A percentile compares a stretch with the other conserved stretches of the same genome.
phyloP scores from a whole-genome alignment of 2,797 vertebrate genomes.

The Clarias pachynema region DNA sequence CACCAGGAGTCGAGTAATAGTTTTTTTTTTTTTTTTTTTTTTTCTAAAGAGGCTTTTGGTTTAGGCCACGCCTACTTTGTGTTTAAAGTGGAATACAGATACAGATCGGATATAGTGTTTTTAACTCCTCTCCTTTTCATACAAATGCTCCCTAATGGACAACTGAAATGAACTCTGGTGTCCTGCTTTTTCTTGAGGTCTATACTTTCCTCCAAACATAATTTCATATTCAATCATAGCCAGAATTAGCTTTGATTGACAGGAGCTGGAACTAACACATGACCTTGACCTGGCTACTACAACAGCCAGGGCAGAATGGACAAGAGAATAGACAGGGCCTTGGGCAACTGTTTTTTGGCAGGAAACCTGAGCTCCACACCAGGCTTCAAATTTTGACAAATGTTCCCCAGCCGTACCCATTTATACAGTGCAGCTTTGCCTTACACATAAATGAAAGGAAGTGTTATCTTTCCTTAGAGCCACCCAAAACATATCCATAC shows the following conservation, averaged over 20 bases:
- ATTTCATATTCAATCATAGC: slow-evolving; percentile 16
- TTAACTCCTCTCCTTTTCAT: not conserved
- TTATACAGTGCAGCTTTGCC: slow-evolving; percentile 59
- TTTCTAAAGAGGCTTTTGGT: not conserved
- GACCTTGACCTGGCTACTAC: slow-evolving; percentile 56
- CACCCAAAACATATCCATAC: not conserved
- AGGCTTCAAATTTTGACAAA: slow-evolving; percentile 60
- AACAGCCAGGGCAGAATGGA: not conserved
- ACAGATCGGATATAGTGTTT: not conserved
- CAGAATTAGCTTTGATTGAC: slow-evolving; percentile 44
- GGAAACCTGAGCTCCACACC: slow-evolving; percentile 53
- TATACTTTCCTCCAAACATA: slow-evolving; percentile 13
- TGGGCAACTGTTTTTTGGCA: slow-evolving; percentile 47
- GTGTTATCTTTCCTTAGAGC: not conserved
- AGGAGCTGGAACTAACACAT: slow-evolving; percentile 47
- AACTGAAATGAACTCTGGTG: not conserved
- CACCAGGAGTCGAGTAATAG: not conserved
- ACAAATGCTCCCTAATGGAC: not conserved
- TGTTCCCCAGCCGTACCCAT: slow-evolving; percentile 52
- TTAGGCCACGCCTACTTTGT: not conserved
- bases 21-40: not conserved
- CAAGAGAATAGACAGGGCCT: slow-evolving; percentile 12
- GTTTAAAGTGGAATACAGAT: not conserved
- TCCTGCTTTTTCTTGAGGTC: not conserved
- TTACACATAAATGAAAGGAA: slow-evolving; percentile 46